A percentile compares a stretch with the other conserved stretches of the same genome.
Evolutionary conservation across 2,888 invertebrate species (phyloP).

Genomic region (Agrenia bidenticulata): DNA sequence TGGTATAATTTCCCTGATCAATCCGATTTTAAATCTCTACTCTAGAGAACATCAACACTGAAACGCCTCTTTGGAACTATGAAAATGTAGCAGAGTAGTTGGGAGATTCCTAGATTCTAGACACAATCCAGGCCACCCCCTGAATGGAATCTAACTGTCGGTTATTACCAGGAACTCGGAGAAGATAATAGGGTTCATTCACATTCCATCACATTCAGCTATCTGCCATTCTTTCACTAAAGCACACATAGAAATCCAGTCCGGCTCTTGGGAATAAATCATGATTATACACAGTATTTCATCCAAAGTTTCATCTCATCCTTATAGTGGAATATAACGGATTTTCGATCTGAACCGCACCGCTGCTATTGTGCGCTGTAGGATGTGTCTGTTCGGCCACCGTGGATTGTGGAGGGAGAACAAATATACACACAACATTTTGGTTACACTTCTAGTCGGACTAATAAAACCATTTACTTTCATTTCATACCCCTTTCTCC

Average conservation of each 20-base stretch:
- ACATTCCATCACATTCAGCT: slow-evolving; percentile 19
- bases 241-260: slow-evolving; percentile 1
- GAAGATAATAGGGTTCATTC: slow-evolving; percentile 21
- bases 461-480: slow-evolving; percentile 18
- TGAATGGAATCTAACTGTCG: slow-evolving; percentile 3
- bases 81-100: too few relatives aligned
- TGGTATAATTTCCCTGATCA: too few relatives aligned
- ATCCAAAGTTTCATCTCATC: slow-evolving; percentile 9
- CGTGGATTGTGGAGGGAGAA: neutral
- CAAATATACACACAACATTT: neutral
- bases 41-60: too few relatives aligned
- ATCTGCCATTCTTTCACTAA: slow-evolving; percentile 17
- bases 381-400: too few relatives aligned
- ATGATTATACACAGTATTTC: slow-evolving; percentile 19
- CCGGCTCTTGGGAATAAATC: slow-evolving; percentile 10
- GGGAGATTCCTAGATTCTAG: too few relatives aligned
- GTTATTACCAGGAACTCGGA: slow-evolving; percentile 2
- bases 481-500: slow-evolving; percentile 3
- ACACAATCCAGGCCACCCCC: neutral
- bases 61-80: too few relatives aligned
- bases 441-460: slow-evolving; percentile 1
- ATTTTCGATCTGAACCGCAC: too few relatives aligned
- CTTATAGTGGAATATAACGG: too few relatives aligned
- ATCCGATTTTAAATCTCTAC: too few relatives aligned
- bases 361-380: too few relatives aligned